A percentile compares a stretch with the other conserved stretches of the same genome.
Conservation (phyloP, 2,797 vertebrate species). For the Hydrocynus forskahlii region DNA sequence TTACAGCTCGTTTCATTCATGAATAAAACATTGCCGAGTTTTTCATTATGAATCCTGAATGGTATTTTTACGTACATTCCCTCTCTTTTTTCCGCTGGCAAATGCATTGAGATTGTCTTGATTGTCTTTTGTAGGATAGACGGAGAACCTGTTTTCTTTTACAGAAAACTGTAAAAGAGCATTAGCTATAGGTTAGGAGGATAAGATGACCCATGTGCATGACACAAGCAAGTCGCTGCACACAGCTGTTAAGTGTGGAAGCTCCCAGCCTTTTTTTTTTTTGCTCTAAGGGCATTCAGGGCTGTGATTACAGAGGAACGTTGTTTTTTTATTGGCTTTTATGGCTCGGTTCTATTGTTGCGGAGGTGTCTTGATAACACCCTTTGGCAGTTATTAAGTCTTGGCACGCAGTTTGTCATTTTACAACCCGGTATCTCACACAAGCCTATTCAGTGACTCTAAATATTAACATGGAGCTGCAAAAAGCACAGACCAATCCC, state of each 20-base stretch:
- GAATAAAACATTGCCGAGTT: background rate
- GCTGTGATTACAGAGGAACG: conserved; percentile 7
- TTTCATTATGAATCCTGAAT: background rate
- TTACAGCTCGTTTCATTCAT: background rate
- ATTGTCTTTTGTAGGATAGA: background rate
- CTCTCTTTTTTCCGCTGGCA: background rate
- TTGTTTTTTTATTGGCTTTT: conserved; percentile 40
- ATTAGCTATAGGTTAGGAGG: conserved; percentile 2
- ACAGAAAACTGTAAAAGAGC: conserved; percentile 14
- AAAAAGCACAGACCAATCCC: conserved; percentile 31
- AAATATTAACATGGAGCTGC: conserved; percentile 50
- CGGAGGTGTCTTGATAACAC: conserved; percentile 48
- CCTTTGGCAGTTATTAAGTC: conserved; percentile 40
- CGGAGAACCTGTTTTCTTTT: background rate
- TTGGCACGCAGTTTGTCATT: conserved; percentile 34
- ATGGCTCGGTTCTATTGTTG: conserved; percentile 25
- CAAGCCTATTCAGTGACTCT: conserved; percentile 25
- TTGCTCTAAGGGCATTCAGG: conserved; percentile 11
- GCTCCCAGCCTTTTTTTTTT: conserved; percentile 11
- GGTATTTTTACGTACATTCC: background rate
- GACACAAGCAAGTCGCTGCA: conserved; percentile 5
- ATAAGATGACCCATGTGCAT: conserved; percentile 2
- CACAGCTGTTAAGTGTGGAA: conserved; percentile 16
- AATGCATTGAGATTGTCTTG: background rate
- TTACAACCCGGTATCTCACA: conserved; percentile 48